phyloP scores from a whole-genome alignment of 2,888 invertebrate species.

The Tiliacea citrago region DNA sequence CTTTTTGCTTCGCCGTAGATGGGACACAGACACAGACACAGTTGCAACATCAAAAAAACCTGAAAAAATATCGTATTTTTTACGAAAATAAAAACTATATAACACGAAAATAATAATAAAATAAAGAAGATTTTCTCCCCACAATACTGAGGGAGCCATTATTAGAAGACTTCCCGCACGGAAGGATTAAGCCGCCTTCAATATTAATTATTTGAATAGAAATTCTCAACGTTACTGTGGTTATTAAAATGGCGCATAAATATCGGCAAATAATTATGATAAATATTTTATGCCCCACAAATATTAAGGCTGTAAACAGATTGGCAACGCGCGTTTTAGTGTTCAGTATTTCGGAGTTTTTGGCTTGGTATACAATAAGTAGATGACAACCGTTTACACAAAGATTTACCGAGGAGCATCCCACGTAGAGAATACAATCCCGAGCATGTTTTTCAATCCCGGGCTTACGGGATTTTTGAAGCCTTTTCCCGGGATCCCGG shows the following conservation, averaged over 20 bases:
- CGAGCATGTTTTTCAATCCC: too few species aligned
- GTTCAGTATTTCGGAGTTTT: not conserved
- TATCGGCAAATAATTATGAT: slow-evolving; percentile 43
- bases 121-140: slow-evolving; percentile 2
- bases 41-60: not conserved
- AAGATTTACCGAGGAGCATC: too few species aligned
- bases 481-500: too few species aligned
- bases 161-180: slow-evolving; percentile 20
- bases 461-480: too few species aligned
- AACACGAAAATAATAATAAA: slow-evolving; percentile 41
- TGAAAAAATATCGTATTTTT: not conserved
- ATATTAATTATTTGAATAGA: slow-evolving; percentile 47
- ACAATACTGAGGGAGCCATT: not conserved
- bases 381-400: not conserved
- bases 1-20: too few species aligned
- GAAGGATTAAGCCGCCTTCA: slow-evolving; percentile 38
- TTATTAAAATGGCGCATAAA: slow-evolving; percentile 47
- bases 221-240: slow-evolving; percentile 42
- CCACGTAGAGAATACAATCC: too few species aligned
- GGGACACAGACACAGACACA: too few species aligned
- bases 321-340: not conserved
- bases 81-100: slow-evolving; percentile 18
- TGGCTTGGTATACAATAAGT: too few species aligned
- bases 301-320: slow-evolving; percentile 11
- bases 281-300: slow-evolving; percentile 29